phyloP scores from a whole-genome alignment of 2,797 vertebrate species.

The Salmo trutta region DNA sequence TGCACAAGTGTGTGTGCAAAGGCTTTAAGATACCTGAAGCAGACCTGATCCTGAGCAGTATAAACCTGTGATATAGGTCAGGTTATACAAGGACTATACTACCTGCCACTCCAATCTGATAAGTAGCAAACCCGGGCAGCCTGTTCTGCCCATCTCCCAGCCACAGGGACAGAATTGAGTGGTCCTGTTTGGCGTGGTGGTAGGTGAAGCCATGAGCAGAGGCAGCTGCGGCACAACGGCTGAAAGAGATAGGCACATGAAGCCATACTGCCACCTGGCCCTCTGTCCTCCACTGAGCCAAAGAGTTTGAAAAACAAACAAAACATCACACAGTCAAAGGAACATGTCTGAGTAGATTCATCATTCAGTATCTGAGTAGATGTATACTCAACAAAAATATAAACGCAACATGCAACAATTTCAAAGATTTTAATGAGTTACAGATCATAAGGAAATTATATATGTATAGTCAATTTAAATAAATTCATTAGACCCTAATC shows the following conservation, averaged over 20 bases:
- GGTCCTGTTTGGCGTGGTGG: constrained; percentile 82
- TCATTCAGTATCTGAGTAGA: neutral
- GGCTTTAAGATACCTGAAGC: neutral
- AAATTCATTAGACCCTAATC: no score
- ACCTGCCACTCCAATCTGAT: constrained; percentile 96
- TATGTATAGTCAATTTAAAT: no score
- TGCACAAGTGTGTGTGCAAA: neutral
- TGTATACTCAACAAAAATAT: no score
- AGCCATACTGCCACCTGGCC: constrained; percentile 85
- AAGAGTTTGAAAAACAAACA: constrained; percentile 63
- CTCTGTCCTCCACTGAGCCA: constrained; percentile 80
- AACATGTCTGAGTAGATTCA: neutral
- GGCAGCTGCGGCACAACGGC: constrained; percentile 75
- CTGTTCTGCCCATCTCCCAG: constrained; percentile 80
- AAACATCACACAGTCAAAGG: neutral
- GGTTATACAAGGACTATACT: constrained; percentile 4
- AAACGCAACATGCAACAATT: no score
- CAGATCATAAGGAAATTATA: no score
- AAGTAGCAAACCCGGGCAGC: constrained; percentile 85
- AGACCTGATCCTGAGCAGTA: neutral
- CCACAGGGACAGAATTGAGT: constrained; percentile 83
- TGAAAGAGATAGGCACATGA: constrained; percentile 82
- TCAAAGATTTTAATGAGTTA: no score
- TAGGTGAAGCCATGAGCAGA: constrained; percentile 85
- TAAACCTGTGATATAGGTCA: neutral